Evolutionary conservation across 1,140 invertebrate species (phyloP), one percentile per base, ranked within the genome.

Genomic region (Euglossa dilemma): DNA sequence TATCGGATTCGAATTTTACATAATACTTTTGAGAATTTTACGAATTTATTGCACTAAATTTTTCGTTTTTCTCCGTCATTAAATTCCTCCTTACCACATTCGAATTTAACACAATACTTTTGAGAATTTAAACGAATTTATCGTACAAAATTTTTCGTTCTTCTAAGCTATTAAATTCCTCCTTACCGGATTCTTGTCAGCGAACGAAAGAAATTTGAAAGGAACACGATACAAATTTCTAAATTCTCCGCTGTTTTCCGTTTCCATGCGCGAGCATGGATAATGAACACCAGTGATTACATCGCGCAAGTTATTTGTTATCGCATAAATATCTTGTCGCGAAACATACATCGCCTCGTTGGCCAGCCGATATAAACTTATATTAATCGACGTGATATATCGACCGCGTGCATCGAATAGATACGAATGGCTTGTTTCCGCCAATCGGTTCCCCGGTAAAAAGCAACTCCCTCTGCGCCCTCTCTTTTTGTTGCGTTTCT

Each of bases 311-410:
- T 78, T 57, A 61, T 28, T 63, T 54, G 25, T 81, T 77, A 70
- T 63, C 73, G 23, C 28, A 61, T 83, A 78, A 77, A 83, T 83
- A 52, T 36, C 56, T 45, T 54, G 54, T 45, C 47, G 16, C 36
- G 43, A 23, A 76, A 78, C 77, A 74, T 78, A 70, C 43, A 83
- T 74, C 59, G 80, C n/a, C 59, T 36, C 6, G 47, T 64, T 20
- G 45, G 11, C 43, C 80, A 67, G 56, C 6, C 57, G 25, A 47
- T 80, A 47, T 76, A 80, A 87, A 71, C 67, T 84, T 87, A 70
- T 87, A 87, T 84, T 84, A 54, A 86, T 87, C 80, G 66, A n/a
- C 20, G 25, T 74, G 63, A 75, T 57, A 36, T 52, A 87, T 74
- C 52, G 57, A 63, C 25, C 52, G 64, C 72, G 47, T n/a, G 59